Evolutionary conservation across 1,140 invertebrate species (phyloP).

Genomic region (Aphaenogaster floridana): DNA sequence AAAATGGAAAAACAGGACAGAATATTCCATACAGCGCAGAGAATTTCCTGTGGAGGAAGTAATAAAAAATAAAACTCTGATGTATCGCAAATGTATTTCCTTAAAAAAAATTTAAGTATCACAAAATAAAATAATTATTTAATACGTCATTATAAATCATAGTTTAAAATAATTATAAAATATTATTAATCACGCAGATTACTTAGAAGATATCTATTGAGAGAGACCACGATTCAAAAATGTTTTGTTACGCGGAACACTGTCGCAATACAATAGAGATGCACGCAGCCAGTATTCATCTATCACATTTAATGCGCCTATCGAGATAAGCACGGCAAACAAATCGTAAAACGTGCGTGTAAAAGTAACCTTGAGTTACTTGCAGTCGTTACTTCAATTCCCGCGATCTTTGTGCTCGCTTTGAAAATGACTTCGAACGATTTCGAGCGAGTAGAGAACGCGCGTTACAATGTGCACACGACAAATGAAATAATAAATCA

Average conservation of each 20-base stretch:
- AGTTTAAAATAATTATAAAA: neutral
- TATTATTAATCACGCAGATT: neutral
- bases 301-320: slow-evolving; percentile 22
- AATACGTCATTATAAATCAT: neutral
- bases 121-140: neutral
- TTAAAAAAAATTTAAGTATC: neutral
- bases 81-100: neutral
- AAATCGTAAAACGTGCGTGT: slow-evolving; percentile 51
- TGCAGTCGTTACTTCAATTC: slow-evolving; percentile 37
- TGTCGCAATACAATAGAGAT: neutral
- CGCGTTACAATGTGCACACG: neutral
- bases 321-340: slow-evolving; percentile 27
- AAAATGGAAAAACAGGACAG: slow-evolving; percentile 34
- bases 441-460: slow-evolving; percentile 18
- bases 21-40: neutral
- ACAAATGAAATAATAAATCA: slow-evolving; percentile 37
- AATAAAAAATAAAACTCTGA: neutral
- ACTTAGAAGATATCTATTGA: neutral
- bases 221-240: neutral
- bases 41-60: neutral
- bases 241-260: neutral
- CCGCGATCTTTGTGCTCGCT: slow-evolving; percentile 1
- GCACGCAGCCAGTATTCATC: neutral
- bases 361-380: slow-evolving; percentile 42
- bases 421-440: slow-evolving; percentile 25